Evolutionary conservation across 2,113 vertebrate species (phyloP), one percentile per base, ranked within the genome.

Genomic region (Onychostoma macrolepis): DNA sequence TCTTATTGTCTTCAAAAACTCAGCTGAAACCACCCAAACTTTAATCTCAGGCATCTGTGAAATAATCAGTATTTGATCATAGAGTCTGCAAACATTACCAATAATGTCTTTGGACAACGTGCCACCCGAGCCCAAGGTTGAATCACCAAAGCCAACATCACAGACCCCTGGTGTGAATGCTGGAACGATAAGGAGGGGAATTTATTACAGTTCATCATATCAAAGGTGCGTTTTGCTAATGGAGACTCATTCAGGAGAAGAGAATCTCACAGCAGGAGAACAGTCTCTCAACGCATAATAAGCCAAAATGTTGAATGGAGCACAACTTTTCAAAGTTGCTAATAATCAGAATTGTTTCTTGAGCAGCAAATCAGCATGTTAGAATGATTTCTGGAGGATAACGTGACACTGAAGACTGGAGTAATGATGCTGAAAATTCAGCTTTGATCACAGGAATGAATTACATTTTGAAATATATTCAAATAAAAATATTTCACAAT

Each of bases 181-280:
- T 48, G 71, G 50, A 83, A 88, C 79, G 81, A 45, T 67, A 84
- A 89, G 63, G 75, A 90, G 83, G 77, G 80, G 56, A 78, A 80
- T 86, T 86, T 88, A 90, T 87, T 86, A 81, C 74, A 82, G 89
- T 85, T 92, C 45, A 90, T 78, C 30, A 86, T 89, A 91, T 87
- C 87, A 89, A 89, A 89, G 78, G 88, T 90, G 76, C 86, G 88
- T 89, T 88, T 90, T 89, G 87, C 83, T 90, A 88, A 90, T 89
- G 83, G 84, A 75, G 80, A 86, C 71, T 24, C 33, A 56, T 82
- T 63, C 76, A 33, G 21, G 58, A 77, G 78, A 38, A 85, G 78
- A 84, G 28, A 69, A 78, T 72, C 84, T 71, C 61, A 24, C 67
- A 79, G 86, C 48, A 50, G 86, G 79, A 63, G 26, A 71, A 43